These are phyloP conservation scores for Aelia acuminata DNA, from an alignment of 2,888 invertebrate species.

Conservation along the genomic window DNA sequence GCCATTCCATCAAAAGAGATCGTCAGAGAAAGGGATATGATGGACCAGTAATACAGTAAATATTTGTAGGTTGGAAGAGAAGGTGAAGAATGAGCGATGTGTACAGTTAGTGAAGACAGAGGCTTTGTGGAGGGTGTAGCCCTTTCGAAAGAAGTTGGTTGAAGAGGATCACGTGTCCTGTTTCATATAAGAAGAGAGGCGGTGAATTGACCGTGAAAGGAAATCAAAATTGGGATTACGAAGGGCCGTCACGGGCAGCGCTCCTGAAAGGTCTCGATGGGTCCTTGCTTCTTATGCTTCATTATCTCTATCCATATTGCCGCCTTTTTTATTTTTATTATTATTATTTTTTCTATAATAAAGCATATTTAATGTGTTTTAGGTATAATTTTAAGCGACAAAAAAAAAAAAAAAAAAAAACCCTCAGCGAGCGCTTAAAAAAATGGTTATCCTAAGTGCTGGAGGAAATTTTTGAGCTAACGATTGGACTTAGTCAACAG, in stretches of 20 bases:
- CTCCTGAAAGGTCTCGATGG: not conserved
- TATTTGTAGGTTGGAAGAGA: constrained; percentile 12
- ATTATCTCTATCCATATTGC: constrained; percentile 14
- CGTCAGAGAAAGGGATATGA: not conserved
- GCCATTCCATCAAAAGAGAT: too few relatives aligned
- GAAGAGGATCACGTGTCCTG: constrained; percentile 54
- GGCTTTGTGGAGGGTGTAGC: constrained; percentile 33
- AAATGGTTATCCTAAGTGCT: too few relatives aligned
- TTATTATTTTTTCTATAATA: too few relatives aligned
- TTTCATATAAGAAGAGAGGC: constrained; percentile 44
- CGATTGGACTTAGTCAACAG: too few relatives aligned
- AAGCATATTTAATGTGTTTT: too few relatives aligned
- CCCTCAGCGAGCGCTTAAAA: too few relatives aligned
- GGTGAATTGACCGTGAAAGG: constrained; percentile 55
- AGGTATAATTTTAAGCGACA: too few relatives aligned
- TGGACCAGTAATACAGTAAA: not conserved
- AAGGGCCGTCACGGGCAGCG: constrained; percentile 43
- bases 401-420: too few relatives aligned
- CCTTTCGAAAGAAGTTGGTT: constrained; percentile 41
- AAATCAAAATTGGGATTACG: constrained; percentile 54
- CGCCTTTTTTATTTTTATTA: not conserved
- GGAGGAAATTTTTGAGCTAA: too few relatives aligned
- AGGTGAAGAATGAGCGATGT: constrained; percentile 58
- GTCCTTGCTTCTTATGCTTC: constrained; percentile 3
- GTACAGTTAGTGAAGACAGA: constrained; percentile 43